Base-by-base conservation (phyloP, 2,888 invertebrate species). In the Nasonia oneida region DNA sequence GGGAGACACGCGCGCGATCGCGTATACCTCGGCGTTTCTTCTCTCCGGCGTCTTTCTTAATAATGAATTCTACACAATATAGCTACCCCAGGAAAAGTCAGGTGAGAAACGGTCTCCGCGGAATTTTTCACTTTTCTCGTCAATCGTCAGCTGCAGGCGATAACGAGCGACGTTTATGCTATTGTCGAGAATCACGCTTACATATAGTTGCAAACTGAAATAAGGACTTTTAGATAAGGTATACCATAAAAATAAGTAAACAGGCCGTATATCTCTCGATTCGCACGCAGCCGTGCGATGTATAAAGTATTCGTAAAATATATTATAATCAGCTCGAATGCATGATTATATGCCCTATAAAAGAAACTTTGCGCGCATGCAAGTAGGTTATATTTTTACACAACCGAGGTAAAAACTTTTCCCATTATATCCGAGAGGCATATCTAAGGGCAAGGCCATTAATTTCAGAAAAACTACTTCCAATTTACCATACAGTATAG, bases 141-240 rank as follows among this genome's bases (percentile, higher is more conserved):
- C 71, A 71, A 71, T 71, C 29, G 1, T 29, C 71, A 33, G 33
- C 57, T 61, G n/a, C 8, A 18, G 15, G 70, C 70, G 70, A 70
- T 70, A 70, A 70, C 70, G 37, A 70, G 70, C 70, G 37, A 70
- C 70, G 64, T 23, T 64, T 70, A 29, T 29, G 37, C 70, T 70
- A 37, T 70, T 10, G 5, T 3, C 15, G 64, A n/a, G 29, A 23
- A 23, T 23, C 6, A 3, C 6, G 53, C 18, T 53, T 37, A 29
- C 29, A 29, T 29, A 53, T 4, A 18, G 3, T 53, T 47, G 10
- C 4, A 53, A 3, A 53, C 18, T 18, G 53, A 18, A 53, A 53
- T 2, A 18, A 6, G 53, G 53, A 53, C 18, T 53, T 50, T 2
- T 0, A 53, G 18, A 53, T 18, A 53, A 18, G 18, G 53, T 50